phyloP scores from a whole-genome alignment of 1,140 invertebrate genomes.

The Phymastichus coffea region DNA sequence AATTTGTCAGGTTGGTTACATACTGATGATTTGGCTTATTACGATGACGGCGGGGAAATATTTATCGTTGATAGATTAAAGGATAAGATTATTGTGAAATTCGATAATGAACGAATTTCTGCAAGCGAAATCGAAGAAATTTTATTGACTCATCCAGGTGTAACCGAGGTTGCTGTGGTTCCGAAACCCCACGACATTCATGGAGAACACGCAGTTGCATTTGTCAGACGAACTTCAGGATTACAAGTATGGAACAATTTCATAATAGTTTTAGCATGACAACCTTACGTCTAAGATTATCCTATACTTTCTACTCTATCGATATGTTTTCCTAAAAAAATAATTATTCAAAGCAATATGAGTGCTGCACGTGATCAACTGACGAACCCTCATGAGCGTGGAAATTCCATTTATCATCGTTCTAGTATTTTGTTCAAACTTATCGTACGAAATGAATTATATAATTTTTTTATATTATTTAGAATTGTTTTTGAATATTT shows the following conservation, averaged over 20 bases:
- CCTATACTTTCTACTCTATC: too few relatives aligned
- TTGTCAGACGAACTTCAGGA: conserved; percentile 43
- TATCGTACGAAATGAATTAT: too few relatives aligned
- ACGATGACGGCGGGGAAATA: conserved; percentile 54
- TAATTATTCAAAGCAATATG: too few relatives aligned
- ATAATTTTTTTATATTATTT: too few relatives aligned
- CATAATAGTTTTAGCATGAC: too few relatives aligned
- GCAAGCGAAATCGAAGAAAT: conserved; percentile 64
- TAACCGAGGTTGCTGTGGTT: conserved; percentile 64
- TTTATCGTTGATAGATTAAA: conserved; percentile 62
- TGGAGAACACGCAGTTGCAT: conserved; percentile 63
- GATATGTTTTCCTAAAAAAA: too few relatives aligned
- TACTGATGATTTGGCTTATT: conserved; percentile 60
- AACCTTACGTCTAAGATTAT: too few relatives aligned
- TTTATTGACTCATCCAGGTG: conserved; percentile 56
- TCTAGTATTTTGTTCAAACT: too few relatives aligned
- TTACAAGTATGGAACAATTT: conserved; percentile 11
- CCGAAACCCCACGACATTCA: conserved; percentile 57
- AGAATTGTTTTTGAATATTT: too few relatives aligned
- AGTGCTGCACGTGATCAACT: too few relatives aligned
- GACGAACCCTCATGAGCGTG: too few relatives aligned
- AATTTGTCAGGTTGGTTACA: conserved; percentile 56
- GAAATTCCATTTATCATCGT: too few relatives aligned
- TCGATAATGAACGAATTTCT: conserved; percentile 58
- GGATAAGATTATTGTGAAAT: conserved; percentile 64